These are phyloP conservation scores for Scaptomyza hsui DNA, from an alignment of 1,140 invertebrate species.

Conservation along the genomic window DNA sequence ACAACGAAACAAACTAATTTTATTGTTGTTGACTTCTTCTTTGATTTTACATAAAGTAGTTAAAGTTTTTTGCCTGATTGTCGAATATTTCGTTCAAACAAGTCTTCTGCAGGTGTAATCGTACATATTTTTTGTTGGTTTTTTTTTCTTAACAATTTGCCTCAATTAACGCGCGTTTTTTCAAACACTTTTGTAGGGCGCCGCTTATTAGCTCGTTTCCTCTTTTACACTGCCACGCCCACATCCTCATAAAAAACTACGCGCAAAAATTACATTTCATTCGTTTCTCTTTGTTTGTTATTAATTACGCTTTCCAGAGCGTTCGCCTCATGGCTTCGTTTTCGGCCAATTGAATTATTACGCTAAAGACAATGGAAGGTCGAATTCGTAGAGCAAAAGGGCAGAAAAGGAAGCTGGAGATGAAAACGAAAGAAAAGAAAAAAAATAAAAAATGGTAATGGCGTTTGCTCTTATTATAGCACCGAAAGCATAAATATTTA, in stretches of 20 bases:
- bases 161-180: conserved; percentile 45
- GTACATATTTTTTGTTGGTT: conserved; percentile 24
- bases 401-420: conserved; percentile 23
- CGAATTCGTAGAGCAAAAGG: background rate
- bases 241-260: conserved; percentile 59
- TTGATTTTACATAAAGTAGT: conserved; percentile 11
- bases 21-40: background rate
- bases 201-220: conserved; percentile 78
- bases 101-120: conserved; percentile 42
- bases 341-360: conserved; percentile 79
- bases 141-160: conserved; percentile 23
- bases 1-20: conserved; percentile 2
- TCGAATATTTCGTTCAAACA: conserved; percentile 21
- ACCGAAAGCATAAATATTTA: conserved; percentile 77
- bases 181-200: conserved; percentile 59
- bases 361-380: conserved; percentile 60
- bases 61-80: conserved; percentile 10
- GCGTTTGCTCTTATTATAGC: conserved; percentile 78
- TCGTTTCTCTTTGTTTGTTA: conserved; percentile 65
- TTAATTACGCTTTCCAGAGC: conserved; percentile 71
- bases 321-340: conserved; percentile 57
- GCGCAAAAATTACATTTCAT: conserved; percentile 68
- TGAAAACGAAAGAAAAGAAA: conserved; percentile 3
- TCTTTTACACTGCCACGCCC: conserved; percentile 53
- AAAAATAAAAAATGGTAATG: conserved; percentile 50